Base-by-base conservation (phyloP, 2,113 vertebrate genomes). In the Rallus limicola region DNA sequence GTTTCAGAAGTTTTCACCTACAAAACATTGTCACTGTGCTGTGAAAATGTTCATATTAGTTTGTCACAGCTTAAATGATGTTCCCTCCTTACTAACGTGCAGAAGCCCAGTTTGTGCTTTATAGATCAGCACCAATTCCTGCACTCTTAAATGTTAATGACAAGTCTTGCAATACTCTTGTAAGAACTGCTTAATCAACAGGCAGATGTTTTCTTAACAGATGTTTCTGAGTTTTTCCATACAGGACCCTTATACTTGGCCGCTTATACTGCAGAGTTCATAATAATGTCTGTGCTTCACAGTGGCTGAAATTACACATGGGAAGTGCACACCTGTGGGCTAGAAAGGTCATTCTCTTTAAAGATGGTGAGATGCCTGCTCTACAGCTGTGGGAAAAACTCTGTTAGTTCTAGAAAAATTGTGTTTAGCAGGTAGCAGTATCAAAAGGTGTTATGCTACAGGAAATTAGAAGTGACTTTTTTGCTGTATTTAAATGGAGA, bases 21-120 rank as follows among this genome's bases (percentile, higher is more conserved):
- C 24, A 81, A 70, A 78, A 4, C 6, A 24, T 6, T 56, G 29
- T 24, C 42, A 72, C 18, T 64, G 13, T 70, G 18, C 20, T 44
- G 23, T 38, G 34, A 52, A 81, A 78, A 71, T 8, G 17, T n/a
- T 89, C 2, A 5, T 26, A 28, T 59, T 72, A 25, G 42, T 94
- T 96, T 96, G 75, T 81, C 52, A 84, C 11, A 63, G 48, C 60
- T 91, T 74, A 94, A 95, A 87, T 63, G 10, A 71, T 85, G 33
- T 44, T 59, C 18, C 34, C 26, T 95, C 74, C 70, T 96, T 86
- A 50, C 11, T 25, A 58, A 36, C 7, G 53, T 33, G 34, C 9
- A 55, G 6, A 16, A 74, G 11, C 4, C 36, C 16, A 29, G 16
- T 75, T 75, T 1, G 1, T 29, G 7, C 44, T 89, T 71, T 64